Evolutionary conservation across 2,797 vertebrate genomes (phyloP).

Genomic region (Smutsia gigantea): DNA sequence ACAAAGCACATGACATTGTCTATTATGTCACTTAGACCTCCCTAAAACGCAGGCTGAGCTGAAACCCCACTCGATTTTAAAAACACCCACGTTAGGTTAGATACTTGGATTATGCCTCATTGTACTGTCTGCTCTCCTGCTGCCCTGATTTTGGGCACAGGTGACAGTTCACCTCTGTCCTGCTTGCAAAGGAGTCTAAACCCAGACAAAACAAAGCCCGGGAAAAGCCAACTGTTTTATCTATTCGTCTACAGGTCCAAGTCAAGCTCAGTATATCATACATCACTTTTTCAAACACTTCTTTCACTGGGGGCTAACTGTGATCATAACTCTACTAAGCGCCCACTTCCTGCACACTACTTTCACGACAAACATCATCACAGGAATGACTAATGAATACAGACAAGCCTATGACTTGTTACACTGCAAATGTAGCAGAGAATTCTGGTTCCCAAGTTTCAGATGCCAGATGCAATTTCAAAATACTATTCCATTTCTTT

Average conservation of each 20-base stretch:
- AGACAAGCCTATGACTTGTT: not conserved
- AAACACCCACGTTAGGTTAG: not conserved
- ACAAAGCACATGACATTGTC: not conserved
- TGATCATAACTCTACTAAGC: not conserved
- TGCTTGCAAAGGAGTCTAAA: not conserved
- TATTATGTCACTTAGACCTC: not conserved
- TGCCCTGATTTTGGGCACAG: not conserved
- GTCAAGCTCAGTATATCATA: not conserved
- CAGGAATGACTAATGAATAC: not conserved
- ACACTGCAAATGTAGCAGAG: not conserved
- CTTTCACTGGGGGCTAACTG: not conserved
- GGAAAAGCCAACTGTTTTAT: not conserved
- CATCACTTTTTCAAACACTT: not conserved
- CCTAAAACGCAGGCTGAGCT: not conserved
- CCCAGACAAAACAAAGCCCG: not conserved
- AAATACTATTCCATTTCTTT: slow-evolving; percentile 45
- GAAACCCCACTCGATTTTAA: not conserved
- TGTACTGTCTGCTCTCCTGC: not conserved
- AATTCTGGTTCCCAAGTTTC: not conserved
- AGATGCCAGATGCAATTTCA: slow-evolving; percentile 11
- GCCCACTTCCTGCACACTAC: not conserved
- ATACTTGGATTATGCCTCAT: not conserved
- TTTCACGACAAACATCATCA: not conserved
- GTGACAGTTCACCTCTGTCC: not conserved
- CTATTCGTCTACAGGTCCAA: not conserved